Percentiles rank a stretch among this genome's conserved stretches.
phyloP scores from a whole-genome alignment of 1,140 invertebrate species.

The Meloidogyne exigua region DNA sequence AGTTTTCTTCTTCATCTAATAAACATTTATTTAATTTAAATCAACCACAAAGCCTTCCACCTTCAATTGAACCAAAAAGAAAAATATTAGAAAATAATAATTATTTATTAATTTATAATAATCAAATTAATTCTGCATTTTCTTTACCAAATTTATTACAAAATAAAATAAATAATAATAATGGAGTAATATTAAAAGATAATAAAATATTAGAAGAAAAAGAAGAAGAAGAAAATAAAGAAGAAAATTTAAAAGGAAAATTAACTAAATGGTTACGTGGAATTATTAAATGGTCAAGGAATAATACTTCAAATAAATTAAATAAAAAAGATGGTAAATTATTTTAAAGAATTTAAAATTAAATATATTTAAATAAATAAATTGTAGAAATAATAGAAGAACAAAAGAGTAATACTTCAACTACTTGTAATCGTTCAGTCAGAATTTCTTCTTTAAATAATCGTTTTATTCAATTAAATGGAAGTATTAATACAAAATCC shows the following conservation, averaged over 20 bases:
- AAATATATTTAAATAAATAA: too few species aligned
- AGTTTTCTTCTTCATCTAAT: not conserved
- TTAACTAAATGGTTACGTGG: not conserved
- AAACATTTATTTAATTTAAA: not conserved
- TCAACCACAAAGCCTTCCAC: not conserved
- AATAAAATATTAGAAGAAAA: not conserved
- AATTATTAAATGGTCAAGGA: not conserved
- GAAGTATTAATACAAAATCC: not conserved
- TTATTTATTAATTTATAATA: constrained; percentile 6
- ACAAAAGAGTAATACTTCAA: not conserved
- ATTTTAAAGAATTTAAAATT: not conserved
- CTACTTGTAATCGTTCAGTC: not conserved
- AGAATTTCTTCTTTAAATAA: too few species aligned
- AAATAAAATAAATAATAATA: not conserved
- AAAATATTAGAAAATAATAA: constrained; percentile 6
- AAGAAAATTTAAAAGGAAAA: not conserved
- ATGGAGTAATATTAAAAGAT: not conserved
- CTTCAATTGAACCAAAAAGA: not conserved
- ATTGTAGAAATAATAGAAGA: not conserved
- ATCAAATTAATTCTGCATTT: not conserved
- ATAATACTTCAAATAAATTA: not conserved
- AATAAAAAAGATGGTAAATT: not conserved
- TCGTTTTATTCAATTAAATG: not conserved
- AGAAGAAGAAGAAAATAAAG: not conserved
- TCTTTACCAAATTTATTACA: not conserved